Percentiles rank a stretch among this genome's conserved stretches.
These are phyloP conservation scores for Heterochromis multidens DNA, from an alignment of 2,113 vertebrate genomes.

Conservation along the genomic window DNA sequence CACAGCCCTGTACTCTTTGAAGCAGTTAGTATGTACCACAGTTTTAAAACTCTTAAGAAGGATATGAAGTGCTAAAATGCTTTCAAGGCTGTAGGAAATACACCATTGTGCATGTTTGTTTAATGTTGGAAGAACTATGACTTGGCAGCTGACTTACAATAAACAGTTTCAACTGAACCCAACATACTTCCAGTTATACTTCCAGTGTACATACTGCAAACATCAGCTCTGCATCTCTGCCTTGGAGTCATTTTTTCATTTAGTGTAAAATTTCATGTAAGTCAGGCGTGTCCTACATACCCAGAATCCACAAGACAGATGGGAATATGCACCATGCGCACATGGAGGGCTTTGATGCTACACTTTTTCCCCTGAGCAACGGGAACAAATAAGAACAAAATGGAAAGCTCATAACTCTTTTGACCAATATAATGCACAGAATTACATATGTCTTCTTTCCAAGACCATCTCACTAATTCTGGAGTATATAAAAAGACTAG, in stretches of 20 bases:
- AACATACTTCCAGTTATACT: not conserved
- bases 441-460: slow-evolving; percentile 10
- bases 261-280: not conserved
- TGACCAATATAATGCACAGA: slow-evolving; percentile 44
- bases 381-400: not conserved
- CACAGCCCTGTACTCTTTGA: not conserved
- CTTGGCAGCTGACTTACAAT: not conserved
- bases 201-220: not conserved
- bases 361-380: not conserved
- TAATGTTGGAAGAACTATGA: not conserved
- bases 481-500: not conserved
- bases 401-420: slow-evolving; percentile 25
- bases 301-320: slow-evolving; percentile 4
- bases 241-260: not conserved
- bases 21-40: not conserved
- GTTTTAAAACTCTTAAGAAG: not conserved
- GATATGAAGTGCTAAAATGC: not conserved
- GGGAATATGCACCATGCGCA: not conserved
- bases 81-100: not conserved
- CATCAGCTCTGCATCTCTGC: not conserved
- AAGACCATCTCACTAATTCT: slow-evolving; percentile 6
- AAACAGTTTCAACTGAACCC: not conserved
- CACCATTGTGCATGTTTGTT: not conserved
- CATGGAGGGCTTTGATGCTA: not conserved
- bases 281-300: not conserved